phyloP scores from a whole-genome alignment of 2,888 invertebrate genomes.

The Watsonalla binaria region DNA sequence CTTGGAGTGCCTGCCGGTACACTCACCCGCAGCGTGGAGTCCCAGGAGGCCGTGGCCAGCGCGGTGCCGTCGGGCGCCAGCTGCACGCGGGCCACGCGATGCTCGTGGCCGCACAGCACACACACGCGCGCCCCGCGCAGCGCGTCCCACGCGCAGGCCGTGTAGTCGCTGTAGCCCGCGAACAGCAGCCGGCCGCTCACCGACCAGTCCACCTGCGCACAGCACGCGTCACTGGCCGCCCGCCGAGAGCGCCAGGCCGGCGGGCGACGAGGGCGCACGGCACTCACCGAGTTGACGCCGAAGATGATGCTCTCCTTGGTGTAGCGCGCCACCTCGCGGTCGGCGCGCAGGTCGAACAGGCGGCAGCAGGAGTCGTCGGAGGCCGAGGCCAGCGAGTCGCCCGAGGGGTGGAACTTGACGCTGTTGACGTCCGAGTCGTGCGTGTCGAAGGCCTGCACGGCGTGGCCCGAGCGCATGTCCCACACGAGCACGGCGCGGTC shows the following conservation, averaged over 20 bases:
- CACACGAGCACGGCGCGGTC: conserved; percentile 98
- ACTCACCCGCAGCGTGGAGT: conserved; percentile 78
- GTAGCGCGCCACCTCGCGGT: conserved; percentile 96
- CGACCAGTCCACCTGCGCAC: conserved; percentile 94
- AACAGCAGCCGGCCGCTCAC: conserved; percentile 96
- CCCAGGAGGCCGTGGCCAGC: conserved; percentile 98
- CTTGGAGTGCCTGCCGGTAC: too few relatives aligned
- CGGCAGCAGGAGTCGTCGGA: conserved; percentile 95
- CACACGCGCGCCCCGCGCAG: conserved; percentile 94
- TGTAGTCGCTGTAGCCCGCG: conserved; percentile 99
- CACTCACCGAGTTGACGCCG: conserved; percentile 88
- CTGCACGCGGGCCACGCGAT: conserved; percentile 93
- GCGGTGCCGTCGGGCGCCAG: conserved; percentile 99
- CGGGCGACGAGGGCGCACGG: not conserved
- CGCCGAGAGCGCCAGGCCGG: not conserved
- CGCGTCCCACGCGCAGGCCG: conserved; percentile 99
- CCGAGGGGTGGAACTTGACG: conserved; percentile 98
- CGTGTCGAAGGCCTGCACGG: conserved; percentile 98
- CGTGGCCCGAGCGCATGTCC: conserved; percentile 99
- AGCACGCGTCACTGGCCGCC: conserved; percentile 88
- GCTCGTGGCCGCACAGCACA: conserved; percentile 96
- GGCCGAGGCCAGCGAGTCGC: conserved; percentile 98
- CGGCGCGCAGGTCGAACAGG: conserved; percentile 97
- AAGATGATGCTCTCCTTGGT: conserved; percentile 98
- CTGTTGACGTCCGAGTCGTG: conserved; percentile 99